Percentiles rank a stretch among this genome's conserved stretches.
These are phyloP conservation scores for Morone saxatilis DNA, from an alignment of 2,113 vertebrate genomes.

Conservation along the genomic window DNA sequence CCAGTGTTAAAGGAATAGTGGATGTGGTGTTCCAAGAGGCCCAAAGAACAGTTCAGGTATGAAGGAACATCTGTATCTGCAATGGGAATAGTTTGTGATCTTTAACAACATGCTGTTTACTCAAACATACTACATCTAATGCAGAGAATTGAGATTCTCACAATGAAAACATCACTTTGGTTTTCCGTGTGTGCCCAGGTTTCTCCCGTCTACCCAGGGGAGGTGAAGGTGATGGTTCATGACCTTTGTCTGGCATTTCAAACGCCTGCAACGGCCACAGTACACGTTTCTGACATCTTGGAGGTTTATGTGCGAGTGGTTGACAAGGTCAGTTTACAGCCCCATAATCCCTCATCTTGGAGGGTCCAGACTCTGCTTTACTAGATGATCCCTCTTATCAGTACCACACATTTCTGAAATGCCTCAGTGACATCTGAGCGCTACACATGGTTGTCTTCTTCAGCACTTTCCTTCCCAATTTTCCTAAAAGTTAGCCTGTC, in stretches of 20 bases:
- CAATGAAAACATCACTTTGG: background rate
- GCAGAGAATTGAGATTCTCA: background rate
- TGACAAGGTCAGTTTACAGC: slow-evolving; percentile 91
- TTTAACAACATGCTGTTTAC: background rate
- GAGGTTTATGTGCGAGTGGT: slow-evolving; percentile 92
- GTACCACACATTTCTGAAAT: slow-evolving; percentile 39
- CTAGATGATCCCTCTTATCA: slow-evolving; percentile 42
- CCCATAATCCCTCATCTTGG: slow-evolving; percentile 5
- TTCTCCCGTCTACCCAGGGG: slow-evolving; percentile 84
- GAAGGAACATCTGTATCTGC: slow-evolving; percentile 26
- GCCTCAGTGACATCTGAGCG: background rate
- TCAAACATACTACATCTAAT: background rate
- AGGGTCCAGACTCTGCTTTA: slow-evolving; percentile 6
- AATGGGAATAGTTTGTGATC: background rate
- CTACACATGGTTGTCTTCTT: slow-evolving; percentile 18
- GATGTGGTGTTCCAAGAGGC: slow-evolving; percentile 87
- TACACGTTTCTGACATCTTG: slow-evolving; percentile 92
- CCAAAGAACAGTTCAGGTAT: slow-evolving; percentile 87
- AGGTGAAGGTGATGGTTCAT: slow-evolving; percentile 91
- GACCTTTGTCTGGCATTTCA: slow-evolving; percentile 94
- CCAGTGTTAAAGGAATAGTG: slow-evolving; percentile 84
- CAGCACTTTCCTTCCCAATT: background rate
- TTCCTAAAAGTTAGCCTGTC: slow-evolving; percentile 9
- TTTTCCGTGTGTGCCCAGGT: slow-evolving; percentile 83
- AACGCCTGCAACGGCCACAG: slow-evolving; percentile 85